Evolutionary conservation across 2,888 invertebrate genomes (phyloP).

Genomic region (Linnaemya tessellans): DNA sequence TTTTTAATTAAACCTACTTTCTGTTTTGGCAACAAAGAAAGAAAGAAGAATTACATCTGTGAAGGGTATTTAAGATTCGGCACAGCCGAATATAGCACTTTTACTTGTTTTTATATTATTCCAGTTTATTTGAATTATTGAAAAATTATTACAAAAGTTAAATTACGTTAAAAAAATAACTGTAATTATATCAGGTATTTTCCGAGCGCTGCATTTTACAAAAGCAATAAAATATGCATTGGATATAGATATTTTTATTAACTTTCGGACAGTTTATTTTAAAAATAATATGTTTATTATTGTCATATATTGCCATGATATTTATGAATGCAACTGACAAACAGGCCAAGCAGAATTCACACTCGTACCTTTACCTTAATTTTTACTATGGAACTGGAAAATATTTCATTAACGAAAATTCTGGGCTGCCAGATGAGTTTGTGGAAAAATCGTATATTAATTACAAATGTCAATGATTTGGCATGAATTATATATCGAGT

Average conservation of each 20-base stretch:
- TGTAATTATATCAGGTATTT: not conserved
- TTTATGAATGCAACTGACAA: not conserved
- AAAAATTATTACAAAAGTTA: not conserved
- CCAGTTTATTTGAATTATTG: not conserved
- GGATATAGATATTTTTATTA: not conserved
- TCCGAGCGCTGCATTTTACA: not conserved
- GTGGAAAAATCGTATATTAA: too few relatives aligned
- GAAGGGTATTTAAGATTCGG: not conserved
- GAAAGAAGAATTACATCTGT: too few relatives aligned
- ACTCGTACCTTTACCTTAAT: not conserved
- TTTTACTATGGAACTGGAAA: too few relatives aligned
- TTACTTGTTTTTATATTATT: not conserved
- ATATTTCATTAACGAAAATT: too few relatives aligned
- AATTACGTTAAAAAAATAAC: not conserved
- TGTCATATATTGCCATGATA: not conserved
- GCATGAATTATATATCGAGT: too few relatives aligned
- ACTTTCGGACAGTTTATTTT: not conserved
- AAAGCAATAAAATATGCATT: not conserved
- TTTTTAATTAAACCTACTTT: too few relatives aligned
- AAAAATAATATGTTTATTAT: constrained; percentile 10
- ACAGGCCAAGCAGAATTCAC: not conserved
- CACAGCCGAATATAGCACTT: not conserved
- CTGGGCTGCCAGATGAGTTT: too few relatives aligned
- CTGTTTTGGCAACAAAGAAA: too few relatives aligned
- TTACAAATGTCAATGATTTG: too few relatives aligned